phyloP scores from a whole-genome alignment of 2,797 vertebrate genomes.

The Octomys mimax region DNA sequence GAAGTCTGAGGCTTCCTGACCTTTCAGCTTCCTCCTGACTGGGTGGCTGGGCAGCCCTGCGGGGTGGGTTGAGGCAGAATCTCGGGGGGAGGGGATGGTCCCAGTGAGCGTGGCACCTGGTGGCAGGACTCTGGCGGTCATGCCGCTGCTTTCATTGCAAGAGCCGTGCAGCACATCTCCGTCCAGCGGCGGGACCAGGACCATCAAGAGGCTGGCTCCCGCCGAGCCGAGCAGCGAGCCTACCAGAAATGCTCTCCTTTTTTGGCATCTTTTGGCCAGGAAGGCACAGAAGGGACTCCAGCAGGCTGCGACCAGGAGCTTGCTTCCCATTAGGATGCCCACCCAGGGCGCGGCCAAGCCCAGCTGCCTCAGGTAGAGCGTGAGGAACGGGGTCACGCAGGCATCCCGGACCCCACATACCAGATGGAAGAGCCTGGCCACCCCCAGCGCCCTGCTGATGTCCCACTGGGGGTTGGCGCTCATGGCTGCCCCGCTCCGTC shows the following conservation, averaged over 20 bases:
- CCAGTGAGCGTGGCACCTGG: not conserved
- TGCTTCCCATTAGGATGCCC: slow-evolving; percentile 92
- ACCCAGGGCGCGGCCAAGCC: slow-evolving; percentile 92
- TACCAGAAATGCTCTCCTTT: slow-evolving; percentile 88
- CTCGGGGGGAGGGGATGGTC: fast-evolving
- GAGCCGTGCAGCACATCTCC: not conserved
- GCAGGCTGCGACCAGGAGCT: slow-evolving; percentile 88
- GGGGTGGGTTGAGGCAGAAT: not conserved
- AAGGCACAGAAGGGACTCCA: slow-evolving; percentile 90
- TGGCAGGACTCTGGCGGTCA: not conserved
- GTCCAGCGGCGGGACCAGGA: slow-evolving; percentile 88
- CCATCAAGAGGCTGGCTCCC: slow-evolving; percentile 88
- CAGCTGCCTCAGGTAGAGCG: slow-evolving; percentile 93
- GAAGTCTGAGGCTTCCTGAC: not conserved
- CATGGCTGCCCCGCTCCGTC: slow-evolving; percentile 83
- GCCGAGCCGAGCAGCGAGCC: slow-evolving; percentile 90
- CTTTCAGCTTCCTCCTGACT: not conserved
- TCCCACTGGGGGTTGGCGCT: slow-evolving; percentile 92
- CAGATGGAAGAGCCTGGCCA: slow-evolving; percentile 91
- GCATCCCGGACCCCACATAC: slow-evolving; percentile 89
- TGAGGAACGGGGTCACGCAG: slow-evolving; percentile 93
- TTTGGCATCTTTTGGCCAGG: slow-evolving; percentile 89
- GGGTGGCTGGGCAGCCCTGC: not conserved
- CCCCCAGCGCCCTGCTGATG: slow-evolving; percentile 89
- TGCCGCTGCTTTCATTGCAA: slow-evolving; percentile 86